A percentile compares a stretch with the other conserved stretches of the same genome.
Evolutionary conservation across 2,888 invertebrate genomes (phyloP).

Genomic region (Polydesmus complanatus): DNA sequence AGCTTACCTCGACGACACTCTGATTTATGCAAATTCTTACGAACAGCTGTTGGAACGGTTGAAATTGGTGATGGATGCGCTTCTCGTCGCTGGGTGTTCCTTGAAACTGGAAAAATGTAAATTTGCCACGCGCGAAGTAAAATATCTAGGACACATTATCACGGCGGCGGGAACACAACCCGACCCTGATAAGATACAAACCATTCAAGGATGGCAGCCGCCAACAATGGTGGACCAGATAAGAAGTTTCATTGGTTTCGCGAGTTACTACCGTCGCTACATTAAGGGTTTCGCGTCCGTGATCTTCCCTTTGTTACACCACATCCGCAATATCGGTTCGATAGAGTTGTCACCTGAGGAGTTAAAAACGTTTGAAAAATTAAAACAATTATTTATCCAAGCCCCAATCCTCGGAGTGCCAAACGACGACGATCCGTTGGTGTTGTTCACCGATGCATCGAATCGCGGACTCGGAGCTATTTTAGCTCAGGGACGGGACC

Average conservation of each 20-base stretch:
- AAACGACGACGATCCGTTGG: not conserved
- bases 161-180: not conserved
- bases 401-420: not conserved
- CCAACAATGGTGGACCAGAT: not conserved
- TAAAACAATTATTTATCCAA: not conserved
- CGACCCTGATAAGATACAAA: not conserved
- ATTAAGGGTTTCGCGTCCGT: not conserved
- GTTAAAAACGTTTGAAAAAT: not conserved
- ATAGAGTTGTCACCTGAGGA: not conserved
- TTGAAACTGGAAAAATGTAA: not conserved
- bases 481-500: not conserved
- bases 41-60: not conserved
- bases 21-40: no score
- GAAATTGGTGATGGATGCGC: not conserved
- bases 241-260: not conserved
- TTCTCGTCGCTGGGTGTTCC: not conserved
- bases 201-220: not conserved
- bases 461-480: not conserved
- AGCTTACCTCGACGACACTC: no score
- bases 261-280: not conserved
- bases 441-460: not conserved
- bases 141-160: not conserved
- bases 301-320: not conserved
- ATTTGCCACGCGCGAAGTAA: not conserved
- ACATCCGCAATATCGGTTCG: not conserved